Base-by-base conservation (phyloP, 2,888 invertebrate species). In the Phyto melanocephala region DNA sequence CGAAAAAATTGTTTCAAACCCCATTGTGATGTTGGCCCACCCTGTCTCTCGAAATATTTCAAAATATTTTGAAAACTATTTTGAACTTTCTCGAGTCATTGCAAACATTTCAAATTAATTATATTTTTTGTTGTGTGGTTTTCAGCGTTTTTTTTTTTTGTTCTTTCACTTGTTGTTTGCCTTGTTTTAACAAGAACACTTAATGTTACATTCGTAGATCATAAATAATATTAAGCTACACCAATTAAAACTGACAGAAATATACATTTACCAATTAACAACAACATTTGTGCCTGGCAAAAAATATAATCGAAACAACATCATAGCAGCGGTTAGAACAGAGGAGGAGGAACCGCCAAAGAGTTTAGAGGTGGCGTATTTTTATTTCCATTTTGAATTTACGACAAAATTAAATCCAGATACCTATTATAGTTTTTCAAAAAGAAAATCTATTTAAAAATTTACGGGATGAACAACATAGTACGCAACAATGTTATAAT, bases 231-330 rank as follows among this genome's bases (percentile, higher is more conserved):
- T 79, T 79, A 65, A 79, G 75, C 45, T 71, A 10, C 70, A 65
- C 52, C 67, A 79, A 82, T 79, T 82, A 82, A 75, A 67, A 68
- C 58, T 78, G 81, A 75, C 81, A 82, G 63, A 74, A 81, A 70
- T 47, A 68, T 63, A 70, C 62, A 78, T 75, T 79, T 56, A 58
- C 60, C 75, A 82, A 82, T 82, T 82, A 78, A 65, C 74, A 65
- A 60, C 70, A 62, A 58, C 52, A 74, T 78, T 67, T 65, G 35
- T 58, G 67, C 40, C 5, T 15, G 17, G 1, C 8, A 33, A 33
- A 37, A 28, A 60, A n/a, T n/a, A n/a, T n/a, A 60, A 47, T n/a
- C n/a, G 28, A 24, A 58, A 35, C 33, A 7, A 70, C 20, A 54
- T 3, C 42, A 0, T 45, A 0, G n/a, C n/a, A n/a, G n/a, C n/a